These are phyloP conservation scores for Plestiodon gilberti DNA, from an alignment of 2,113 vertebrate species.

Conservation along the genomic window DNA sequence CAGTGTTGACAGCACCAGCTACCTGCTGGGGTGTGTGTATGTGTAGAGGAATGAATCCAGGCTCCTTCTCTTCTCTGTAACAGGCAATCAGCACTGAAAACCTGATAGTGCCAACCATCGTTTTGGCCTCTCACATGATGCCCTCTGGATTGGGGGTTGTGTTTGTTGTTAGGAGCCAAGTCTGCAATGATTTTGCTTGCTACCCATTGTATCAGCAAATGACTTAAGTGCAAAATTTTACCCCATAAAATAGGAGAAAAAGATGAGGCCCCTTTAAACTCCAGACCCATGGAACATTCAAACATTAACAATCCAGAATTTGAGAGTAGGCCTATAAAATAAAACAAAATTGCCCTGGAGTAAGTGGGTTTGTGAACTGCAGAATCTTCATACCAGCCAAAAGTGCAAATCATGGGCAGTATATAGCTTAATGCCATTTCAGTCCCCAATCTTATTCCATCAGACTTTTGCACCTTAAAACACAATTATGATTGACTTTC, in stretches of 20 bases:
- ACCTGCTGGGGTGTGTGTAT: background rate
- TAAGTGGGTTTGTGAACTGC: background rate
- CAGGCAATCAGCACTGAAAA: background rate
- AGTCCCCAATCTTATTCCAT: background rate
- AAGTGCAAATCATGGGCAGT: constrained; percentile 33
- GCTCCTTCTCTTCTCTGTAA: background rate
- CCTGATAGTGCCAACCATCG: background rate
- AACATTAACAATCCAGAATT: background rate
- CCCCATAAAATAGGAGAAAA: background rate
- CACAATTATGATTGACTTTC: constrained; percentile 76
- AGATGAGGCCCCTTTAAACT: background rate
- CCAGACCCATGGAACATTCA: background rate
- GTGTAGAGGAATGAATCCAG: background rate
- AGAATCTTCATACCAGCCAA: background rate
- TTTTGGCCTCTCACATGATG: background rate
- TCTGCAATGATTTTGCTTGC: background rate
- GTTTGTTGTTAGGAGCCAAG: background rate
- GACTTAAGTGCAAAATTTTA: constrained; percentile 5
- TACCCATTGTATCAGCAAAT: constrained; percentile 5
- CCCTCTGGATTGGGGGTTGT: background rate
- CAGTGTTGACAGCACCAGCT: background rate
- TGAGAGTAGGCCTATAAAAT: background rate
- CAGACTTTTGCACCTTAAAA: constrained; percentile 2
- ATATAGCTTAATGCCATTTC: background rate
- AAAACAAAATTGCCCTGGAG: background rate